Conservation (phyloP, 2,797 vertebrate genomes). For the Pseudocheirus occidentalis region DNA sequence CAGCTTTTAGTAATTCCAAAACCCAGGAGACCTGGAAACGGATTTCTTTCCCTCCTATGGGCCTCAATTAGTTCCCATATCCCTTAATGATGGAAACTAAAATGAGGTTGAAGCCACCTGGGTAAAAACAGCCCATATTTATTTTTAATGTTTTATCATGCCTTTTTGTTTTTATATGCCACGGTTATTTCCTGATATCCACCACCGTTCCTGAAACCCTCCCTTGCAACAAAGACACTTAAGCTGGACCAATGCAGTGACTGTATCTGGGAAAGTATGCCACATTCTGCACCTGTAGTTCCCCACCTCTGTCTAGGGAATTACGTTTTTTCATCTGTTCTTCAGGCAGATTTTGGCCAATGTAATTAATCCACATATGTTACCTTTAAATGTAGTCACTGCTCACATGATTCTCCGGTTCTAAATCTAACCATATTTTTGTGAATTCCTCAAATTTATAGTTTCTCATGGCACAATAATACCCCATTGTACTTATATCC, state of each 20-base stretch:
- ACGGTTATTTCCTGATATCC: background rate
- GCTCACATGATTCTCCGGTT: background rate
- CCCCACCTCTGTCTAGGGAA: background rate
- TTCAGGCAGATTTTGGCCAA: background rate
- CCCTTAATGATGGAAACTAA: background rate
- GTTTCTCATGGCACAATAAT: background rate
- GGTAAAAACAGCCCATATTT: background rate
- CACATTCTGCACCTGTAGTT: too few relatives aligned
- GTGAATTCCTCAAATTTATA: too few relatives aligned
- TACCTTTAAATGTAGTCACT: background rate
- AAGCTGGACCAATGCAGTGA: background rate
- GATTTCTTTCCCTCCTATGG: background rate
- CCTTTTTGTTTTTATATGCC: background rate
- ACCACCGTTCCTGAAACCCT: background rate
- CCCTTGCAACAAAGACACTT: background rate
- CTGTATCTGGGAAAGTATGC: too few relatives aligned
- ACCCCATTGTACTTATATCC: too few relatives aligned
- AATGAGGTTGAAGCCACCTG: background rate
- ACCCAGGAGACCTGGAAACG: background rate
- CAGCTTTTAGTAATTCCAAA: background rate
- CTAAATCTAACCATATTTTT: background rate
- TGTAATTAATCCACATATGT: background rate
- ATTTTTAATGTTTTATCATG: background rate
- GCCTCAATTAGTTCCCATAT: background rate
- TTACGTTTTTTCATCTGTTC: background rate